phyloP scores from a whole-genome alignment of 2,113 vertebrate genomes.

The Grantiella picta region DNA sequence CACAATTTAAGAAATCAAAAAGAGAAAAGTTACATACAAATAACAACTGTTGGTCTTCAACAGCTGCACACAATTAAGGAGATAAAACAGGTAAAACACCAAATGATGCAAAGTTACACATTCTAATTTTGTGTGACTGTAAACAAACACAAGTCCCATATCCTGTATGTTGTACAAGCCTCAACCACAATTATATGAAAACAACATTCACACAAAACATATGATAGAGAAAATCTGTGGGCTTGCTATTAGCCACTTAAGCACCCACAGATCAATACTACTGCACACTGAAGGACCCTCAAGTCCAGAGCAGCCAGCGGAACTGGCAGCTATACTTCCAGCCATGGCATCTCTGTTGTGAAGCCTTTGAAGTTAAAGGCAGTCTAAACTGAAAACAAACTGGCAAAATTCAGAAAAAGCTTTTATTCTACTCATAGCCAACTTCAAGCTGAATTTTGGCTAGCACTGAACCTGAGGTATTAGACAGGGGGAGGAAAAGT shows the following conservation, averaged over 20 bases:
- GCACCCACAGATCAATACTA: not conserved
- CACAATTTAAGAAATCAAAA: not conserved
- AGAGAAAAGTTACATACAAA: not conserved
- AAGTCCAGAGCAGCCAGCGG: not conserved
- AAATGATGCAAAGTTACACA: not conserved
- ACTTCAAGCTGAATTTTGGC: constrained; percentile 17
- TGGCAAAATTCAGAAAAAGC: not conserved
- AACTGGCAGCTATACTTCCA: not conserved
- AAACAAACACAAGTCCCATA: not conserved
- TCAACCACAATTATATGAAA: not conserved
- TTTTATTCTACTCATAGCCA: not conserved
- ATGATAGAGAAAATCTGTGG: not conserved
- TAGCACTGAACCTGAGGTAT: constrained; percentile 17
- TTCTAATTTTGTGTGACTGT: not conserved
- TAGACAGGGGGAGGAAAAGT: constrained; percentile 28
- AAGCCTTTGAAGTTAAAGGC: not conserved
- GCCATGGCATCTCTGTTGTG: not conserved
- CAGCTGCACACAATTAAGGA: not conserved
- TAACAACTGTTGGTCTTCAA: not conserved
- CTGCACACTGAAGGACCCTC: fast-evolving
- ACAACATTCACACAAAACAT: not conserved
- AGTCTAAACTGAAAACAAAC: not conserved
- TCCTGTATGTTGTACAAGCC: not conserved
- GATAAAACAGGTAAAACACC: not conserved
- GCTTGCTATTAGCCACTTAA: not conserved